Base-by-base conservation (phyloP, 1,140 invertebrate species). In the Heliconius melpomene region DNA sequence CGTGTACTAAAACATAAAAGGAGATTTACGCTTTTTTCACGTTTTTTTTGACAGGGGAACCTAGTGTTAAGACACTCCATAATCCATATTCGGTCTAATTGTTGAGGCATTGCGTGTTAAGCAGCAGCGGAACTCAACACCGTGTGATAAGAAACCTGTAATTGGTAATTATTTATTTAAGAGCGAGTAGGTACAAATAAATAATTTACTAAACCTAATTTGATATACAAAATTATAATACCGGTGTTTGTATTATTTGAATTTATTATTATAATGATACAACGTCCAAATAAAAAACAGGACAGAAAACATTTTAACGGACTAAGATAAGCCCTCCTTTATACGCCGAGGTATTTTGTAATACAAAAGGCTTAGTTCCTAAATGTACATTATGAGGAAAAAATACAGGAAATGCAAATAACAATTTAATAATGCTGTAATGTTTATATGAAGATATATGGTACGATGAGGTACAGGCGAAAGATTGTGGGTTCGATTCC, bases 351-450 rank as follows among this genome's bases (percentile, higher is more conserved):
- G 26, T 66, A 66, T 66, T 66, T 66, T 29, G 60, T 66, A 66
- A 66, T 66, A 66, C 23, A 66, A 66, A 66, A 66, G 60, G 60
- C 60, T 66, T 66, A 66, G 60, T 66, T 3, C 26, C 26, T 66
- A 66, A 66, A 66, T 66, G 60, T 66, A 66, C 60, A 66, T 66
- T 66, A 66, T 29, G 60, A 66, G 60, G 60, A 66, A 66, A 66
- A 66, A 66, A 66, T 29, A 66, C 60, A 66, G 60, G 23, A 66
- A 66, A 29, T 66, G 60, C 26, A 66, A 66, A 66, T 66, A 66
- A 66, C 60, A 66, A 66, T 66, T 66, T 29, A 66, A 29, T 66
- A 66, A 13, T 29, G 26, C 26, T 66, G 60, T 29, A 26, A 26
- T 66, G 23, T 66, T 29, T 66, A 29, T 23, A 26, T 66, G 60